phyloP scores from a whole-genome alignment of 2,113 vertebrate species.

The Lates calcarifer region DNA sequence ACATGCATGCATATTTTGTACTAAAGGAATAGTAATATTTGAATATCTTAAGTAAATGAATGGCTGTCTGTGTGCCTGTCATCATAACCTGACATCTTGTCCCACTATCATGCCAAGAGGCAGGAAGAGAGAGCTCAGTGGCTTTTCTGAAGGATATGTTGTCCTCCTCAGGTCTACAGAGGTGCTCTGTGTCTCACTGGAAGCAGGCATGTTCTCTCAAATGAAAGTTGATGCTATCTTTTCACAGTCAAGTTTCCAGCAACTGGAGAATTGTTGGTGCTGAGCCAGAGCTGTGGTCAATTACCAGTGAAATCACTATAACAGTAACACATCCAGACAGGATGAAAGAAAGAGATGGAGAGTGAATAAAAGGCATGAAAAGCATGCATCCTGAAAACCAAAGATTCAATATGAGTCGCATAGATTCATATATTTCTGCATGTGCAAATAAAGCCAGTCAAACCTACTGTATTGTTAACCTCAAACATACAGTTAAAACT shows the following conservation, averaged over 20 bases:
- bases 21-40: neutral
- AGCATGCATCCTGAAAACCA: neutral
- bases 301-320: conserved; percentile 77
- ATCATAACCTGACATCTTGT: conserved; percentile 47
- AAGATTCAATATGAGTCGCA: neutral
- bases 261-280: conserved; percentile 51
- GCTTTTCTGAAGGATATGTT: conserved; percentile 35
- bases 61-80: conserved; percentile 38
- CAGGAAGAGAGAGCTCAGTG: conserved; percentile 47
- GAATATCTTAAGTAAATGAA: conserved; percentile 29
- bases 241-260: conserved; percentile 62
- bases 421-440: conserved; percentile 7
- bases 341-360: conserved; percentile 19
- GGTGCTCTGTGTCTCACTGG: conserved; percentile 39
- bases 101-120: conserved; percentile 13
- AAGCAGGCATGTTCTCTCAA: conserved; percentile 48
- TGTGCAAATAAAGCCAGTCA: conserved; percentile 8
- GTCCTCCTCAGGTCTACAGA: conserved; percentile 38
- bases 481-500: conserved; percentile 1
- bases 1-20: neutral
- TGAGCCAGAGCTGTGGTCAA: conserved; percentile 74
- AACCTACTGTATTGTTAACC: neutral
- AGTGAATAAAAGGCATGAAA: conserved; percentile 19
- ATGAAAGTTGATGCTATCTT: conserved; percentile 68
- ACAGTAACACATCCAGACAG: conserved; percentile 48